Evolutionary conservation across 2,797 vertebrate species (phyloP).

Genomic region (Phylloscopus collybita): DNA sequence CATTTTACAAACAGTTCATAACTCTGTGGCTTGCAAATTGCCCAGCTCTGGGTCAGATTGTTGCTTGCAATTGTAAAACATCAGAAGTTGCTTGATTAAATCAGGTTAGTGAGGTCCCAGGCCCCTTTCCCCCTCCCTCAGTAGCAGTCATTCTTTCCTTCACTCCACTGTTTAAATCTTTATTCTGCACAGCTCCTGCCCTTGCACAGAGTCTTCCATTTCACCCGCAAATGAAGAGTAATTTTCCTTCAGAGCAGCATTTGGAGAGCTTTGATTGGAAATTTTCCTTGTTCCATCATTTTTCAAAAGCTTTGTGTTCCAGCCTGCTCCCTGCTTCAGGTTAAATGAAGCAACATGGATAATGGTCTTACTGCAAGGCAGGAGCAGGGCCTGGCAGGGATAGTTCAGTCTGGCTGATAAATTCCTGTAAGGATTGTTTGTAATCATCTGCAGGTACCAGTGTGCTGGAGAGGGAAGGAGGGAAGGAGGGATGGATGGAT

Average conservation of each 20-base stretch:
- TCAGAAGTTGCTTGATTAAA: neutral
- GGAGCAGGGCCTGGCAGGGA: neutral
- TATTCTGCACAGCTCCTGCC: neutral
- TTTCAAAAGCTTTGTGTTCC: neutral
- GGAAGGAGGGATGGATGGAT: neutral
- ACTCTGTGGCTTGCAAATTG: neutral
- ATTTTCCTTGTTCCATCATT: constrained; percentile 2
- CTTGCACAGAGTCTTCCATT: neutral
- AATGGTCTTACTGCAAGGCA: neutral
- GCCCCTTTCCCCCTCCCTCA: neutral
- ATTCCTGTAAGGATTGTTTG: neutral
- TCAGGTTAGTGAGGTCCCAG: neutral
- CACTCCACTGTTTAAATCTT: neutral
- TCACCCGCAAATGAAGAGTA: neutral
- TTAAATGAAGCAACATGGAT: neutral
- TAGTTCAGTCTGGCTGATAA: neutral
- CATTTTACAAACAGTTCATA: neutral
- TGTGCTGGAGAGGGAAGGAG: neutral
- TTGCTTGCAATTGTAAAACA: neutral
- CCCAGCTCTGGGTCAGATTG: neutral
- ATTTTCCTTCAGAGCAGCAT: constrained; percentile 27
- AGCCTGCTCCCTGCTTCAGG: neutral
- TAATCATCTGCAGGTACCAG: neutral
- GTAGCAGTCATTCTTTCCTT: constrained; percentile 8
- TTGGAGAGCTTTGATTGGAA: constrained; percentile 20